Percentiles rank a stretch among this genome's conserved stretches.
Evolutionary conservation across 1,140 invertebrate species (phyloP).

Genomic region (Drosophila seguyi): DNA sequence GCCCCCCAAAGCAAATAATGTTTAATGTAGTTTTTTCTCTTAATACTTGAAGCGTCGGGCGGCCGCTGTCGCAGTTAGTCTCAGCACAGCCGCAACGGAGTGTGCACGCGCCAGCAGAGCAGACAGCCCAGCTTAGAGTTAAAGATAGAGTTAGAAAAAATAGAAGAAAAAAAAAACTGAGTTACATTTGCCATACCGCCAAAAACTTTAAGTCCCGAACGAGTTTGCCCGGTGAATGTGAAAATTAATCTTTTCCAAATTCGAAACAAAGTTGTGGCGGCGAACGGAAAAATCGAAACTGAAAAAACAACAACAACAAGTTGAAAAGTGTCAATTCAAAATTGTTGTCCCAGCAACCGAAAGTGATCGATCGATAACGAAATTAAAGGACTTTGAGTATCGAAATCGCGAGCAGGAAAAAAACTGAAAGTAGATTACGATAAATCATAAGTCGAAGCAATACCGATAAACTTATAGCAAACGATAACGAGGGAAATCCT

Average conservation of each 20-base stretch:
- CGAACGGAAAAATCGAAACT: constrained; percentile 23
- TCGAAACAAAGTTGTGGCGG: constrained; percentile 45
- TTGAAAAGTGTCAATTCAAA: constrained; percentile 47
- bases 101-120: constrained; percentile 80
- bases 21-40: constrained; percentile 77
- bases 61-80: constrained; percentile 78
- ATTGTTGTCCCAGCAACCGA: constrained; percentile 30
- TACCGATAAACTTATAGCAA: neutral
- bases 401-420: neutral
- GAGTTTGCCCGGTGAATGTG: constrained; percentile 40
- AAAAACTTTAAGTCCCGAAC: constrained; percentile 42
- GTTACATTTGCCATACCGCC: constrained; percentile 36
- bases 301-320: constrained; percentile 15
- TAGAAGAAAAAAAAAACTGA: constrained; percentile 3
- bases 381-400: constrained; percentile 15
- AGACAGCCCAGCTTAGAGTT: constrained; percentile 21
- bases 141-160: constrained; percentile 3
- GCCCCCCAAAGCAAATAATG: constrained; percentile 61
- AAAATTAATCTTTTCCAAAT: constrained; percentile 46
- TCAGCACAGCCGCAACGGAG: constrained; percentile 84
- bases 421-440: neutral
- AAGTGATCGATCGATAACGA: constrained; percentile 32
- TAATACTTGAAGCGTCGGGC: constrained; percentile 84
- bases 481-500: constrained; percentile 1
- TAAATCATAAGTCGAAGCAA: neutral